A percentile compares a stretch with the other conserved stretches of the same genome.
Conservation (phyloP, 2,797 vertebrate species). For the Thripadectes ignobilis region DNA sequence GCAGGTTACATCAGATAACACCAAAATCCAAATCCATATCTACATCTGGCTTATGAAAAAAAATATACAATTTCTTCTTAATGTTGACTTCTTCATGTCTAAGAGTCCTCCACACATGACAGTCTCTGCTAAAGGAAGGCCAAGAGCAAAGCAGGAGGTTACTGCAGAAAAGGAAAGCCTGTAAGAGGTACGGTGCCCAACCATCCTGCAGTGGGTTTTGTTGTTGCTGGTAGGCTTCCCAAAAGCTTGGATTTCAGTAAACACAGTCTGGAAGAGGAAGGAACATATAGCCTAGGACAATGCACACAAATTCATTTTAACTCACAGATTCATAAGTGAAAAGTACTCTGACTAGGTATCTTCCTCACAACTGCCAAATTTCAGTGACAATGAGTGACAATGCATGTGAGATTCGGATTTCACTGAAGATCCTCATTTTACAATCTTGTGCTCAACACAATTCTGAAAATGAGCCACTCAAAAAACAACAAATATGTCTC, state of each 20-base stretch:
- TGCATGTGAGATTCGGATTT: neutral
- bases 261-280: neutral
- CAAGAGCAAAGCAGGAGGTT: neutral
- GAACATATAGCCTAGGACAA: neutral
- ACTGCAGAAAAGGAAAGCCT: neutral
- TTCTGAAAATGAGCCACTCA: neutral
- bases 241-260: neutral
- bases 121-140: neutral
- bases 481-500: neutral
- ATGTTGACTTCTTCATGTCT: neutral
- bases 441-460: neutral
- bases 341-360: neutral
- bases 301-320: neutral
- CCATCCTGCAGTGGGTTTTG: neutral
- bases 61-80: fast-evolving
- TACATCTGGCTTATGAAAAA: neutral
- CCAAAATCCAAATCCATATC: neutral
- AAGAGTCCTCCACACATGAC: neutral
- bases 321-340: neutral
- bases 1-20: neutral
- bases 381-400: too few relatives aligned
- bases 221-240: neutral
- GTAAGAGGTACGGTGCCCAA: neutral
- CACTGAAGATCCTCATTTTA: neutral
- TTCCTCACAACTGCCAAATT: neutral